Evolutionary conservation across 2,797 vertebrate species (phyloP).

Genomic region (Enteromius paludinosus): DNA sequence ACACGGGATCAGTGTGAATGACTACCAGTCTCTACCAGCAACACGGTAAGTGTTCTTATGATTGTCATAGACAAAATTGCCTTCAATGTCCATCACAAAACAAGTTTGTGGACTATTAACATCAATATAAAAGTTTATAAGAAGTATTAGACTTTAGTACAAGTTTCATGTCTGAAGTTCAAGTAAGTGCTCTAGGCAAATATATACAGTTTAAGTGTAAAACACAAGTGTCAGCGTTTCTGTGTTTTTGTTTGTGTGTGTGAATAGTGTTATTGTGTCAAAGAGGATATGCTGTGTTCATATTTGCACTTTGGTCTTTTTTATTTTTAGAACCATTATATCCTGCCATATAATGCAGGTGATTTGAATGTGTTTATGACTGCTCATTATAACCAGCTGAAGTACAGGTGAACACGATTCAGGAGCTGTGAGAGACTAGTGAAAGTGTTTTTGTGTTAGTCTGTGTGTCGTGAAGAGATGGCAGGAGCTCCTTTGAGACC

Average conservation of each 20-base stretch:
- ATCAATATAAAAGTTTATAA: background rate
- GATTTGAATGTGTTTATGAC: constrained; percentile 11
- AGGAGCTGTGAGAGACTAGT: background rate
- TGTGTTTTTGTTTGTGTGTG: background rate
- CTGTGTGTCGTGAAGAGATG: background rate
- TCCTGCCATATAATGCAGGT: background rate
- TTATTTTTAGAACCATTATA: constrained; percentile 29
- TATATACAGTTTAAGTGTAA: background rate
- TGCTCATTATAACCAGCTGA: background rate
- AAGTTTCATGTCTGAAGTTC: background rate
- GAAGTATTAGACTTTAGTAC: background rate
- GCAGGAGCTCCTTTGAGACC: background rate
- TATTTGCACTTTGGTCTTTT: constrained; percentile 13
- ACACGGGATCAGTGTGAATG: constrained; percentile 50
- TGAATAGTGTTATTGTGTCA: background rate
- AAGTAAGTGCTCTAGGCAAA: background rate
- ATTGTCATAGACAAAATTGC: constrained; percentile 7
- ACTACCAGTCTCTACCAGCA: constrained; percentile 29
- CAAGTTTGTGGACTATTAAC: background rate
- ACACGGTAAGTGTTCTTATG: constrained; percentile 51
- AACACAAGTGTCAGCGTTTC: background rate
- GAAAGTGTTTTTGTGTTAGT: constrained; percentile 7
- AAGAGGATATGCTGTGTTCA: constrained; percentile 10
- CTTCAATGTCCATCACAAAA: background rate
- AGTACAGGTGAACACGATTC: background rate